Evolutionary conservation across 2,888 invertebrate species (phyloP), one percentile per base, ranked within the genome.

Genomic region (Acrobasis repandana): DNA sequence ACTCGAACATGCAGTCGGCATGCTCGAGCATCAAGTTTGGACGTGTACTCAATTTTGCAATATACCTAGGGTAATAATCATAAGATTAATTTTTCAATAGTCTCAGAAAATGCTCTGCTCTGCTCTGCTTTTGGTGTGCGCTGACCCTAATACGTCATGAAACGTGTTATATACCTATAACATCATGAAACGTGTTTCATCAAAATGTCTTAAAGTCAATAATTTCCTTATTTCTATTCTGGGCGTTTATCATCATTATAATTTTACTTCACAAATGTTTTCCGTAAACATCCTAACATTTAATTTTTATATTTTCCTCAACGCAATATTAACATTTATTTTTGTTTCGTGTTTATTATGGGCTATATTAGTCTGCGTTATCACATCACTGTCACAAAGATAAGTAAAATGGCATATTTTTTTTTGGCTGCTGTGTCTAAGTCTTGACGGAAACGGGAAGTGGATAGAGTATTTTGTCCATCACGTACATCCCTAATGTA

Each of bases 171-270:
- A n/a, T n/a, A n/a, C n/a, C n/a, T n/a, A n/a, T n/a, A n/a, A n/a
- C n/a, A n/a, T 14, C 38, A 9, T 18, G 18, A 38, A 54, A 54
- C 18, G 18, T 18, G 38, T 38, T 54, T 38, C 38, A 54, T 54
- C 43, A 54, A 18, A 38, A 20, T 38, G 14, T 38, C 38, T 54
- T 54, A 38, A 54, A 20, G n/a, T 54, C 18, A 18, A 54, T 38
- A 38, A 54, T 54, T 54, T 38, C 54, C 38, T 54, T 43, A 20
- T 54, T 36, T 38, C 36, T 18, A 38, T 28, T 50, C 28, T 28
- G 28, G n/a, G 50, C 52, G 52, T 52, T 54, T 43, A 54, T 38
- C 43, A 54, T 43, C 43, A 54, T 54, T 54, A 20, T 38, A 43
- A 54, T 54, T 38, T 54, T 38, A 38, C 38, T 5, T 54, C 20